Evolutionary conservation across 1,140 invertebrate genomes (phyloP).

Genomic region (Drosophila baimaii): DNA sequence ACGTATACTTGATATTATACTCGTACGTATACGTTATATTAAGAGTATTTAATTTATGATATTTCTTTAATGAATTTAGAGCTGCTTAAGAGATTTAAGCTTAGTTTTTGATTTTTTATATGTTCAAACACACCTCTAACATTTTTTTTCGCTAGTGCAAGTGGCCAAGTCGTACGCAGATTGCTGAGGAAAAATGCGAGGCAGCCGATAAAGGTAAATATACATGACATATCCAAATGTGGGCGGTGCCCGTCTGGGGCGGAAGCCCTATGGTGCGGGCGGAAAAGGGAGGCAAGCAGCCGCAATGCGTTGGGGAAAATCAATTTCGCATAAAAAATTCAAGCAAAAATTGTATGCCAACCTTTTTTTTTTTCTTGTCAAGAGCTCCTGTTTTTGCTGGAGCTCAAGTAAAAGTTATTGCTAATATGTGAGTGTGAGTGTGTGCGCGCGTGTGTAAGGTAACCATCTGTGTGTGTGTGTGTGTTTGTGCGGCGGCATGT

Average conservation of each 20-base stretch:
- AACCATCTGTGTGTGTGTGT: slow-evolving; percentile 18
- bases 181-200: slow-evolving; percentile 5
- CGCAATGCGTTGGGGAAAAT: slow-evolving; percentile 67
- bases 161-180: background rate
- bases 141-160: background rate
- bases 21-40: too few species aligned
- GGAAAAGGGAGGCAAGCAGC: slow-evolving; percentile 1
- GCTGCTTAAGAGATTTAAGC: too few species aligned
- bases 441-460: slow-evolving; percentile 10
- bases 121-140: too few species aligned
- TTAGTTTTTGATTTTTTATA: too few species aligned
- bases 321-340: slow-evolving; percentile 81
- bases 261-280: slow-evolving; percentile 16
- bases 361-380: slow-evolving; percentile 53
- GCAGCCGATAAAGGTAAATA: slow-evolving; percentile 64
- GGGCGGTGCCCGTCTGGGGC: slow-evolving; percentile 22
- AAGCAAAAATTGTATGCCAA: slow-evolving; percentile 79
- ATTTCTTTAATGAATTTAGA: too few species aligned
- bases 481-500: slow-evolving; percentile 47
- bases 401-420: slow-evolving; percentile 69
- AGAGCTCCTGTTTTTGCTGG: slow-evolving; percentile 17
- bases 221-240: slow-evolving; percentile 45
- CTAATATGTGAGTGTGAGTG: slow-evolving; percentile 24
- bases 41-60: too few species aligned
- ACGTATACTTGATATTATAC: background rate